phyloP scores from a whole-genome alignment of 2,797 vertebrate species.

The Alectoris magna region DNA sequence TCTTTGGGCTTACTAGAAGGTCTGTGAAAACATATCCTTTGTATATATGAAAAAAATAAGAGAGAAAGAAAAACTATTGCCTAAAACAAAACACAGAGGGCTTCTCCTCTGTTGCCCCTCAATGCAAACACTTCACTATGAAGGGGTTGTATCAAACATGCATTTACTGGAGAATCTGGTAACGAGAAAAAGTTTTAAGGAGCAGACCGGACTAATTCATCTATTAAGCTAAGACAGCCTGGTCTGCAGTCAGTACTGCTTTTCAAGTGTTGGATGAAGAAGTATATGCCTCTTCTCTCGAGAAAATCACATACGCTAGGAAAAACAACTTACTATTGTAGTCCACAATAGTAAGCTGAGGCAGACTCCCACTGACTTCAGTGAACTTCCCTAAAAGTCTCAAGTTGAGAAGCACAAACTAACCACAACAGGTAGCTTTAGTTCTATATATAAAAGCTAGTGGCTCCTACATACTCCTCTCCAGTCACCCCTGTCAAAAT shows the following conservation, averaged over 20 bases:
- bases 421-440: not conserved
- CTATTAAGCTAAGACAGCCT: not conserved
- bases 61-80: not conserved
- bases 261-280: not conserved
- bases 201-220: rapidly evolving
- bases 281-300: not conserved
- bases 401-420: not conserved
- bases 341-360: not conserved
- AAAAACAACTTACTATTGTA: not conserved
- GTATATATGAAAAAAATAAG: not conserved
- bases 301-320: not conserved
- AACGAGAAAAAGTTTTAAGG: not conserved
- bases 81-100: not conserved
- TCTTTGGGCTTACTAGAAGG: conserved; percentile 34
- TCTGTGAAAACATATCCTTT: conserved; percentile 25
- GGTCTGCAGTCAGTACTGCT: not conserved
- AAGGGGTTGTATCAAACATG: not conserved
- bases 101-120: not conserved
- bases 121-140: not conserved
- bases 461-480: not conserved
- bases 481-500: not conserved
- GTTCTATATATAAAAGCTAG: not conserved
- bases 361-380: not conserved
- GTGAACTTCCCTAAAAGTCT: not conserved
- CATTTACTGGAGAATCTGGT: not conserved